Conservation (phyloP, 2,113 vertebrate genomes). For the Mixornis gularis region DNA sequence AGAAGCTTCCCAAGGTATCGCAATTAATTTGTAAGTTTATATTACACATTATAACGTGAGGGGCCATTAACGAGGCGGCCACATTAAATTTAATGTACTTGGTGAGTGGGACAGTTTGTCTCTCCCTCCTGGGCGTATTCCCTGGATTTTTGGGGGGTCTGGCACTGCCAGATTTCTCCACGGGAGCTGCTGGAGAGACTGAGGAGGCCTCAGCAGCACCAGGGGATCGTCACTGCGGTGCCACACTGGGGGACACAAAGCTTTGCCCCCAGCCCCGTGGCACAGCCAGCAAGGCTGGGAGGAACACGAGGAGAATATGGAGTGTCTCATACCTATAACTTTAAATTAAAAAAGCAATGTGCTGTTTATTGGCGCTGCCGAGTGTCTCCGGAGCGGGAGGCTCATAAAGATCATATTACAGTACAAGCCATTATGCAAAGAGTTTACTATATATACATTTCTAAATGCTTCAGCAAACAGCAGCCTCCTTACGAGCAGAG, state of each 20-base stretch:
- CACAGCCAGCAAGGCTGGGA: not conserved
- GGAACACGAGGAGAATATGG: not conserved
- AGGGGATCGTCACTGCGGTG: fast-evolving
- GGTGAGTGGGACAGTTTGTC: not conserved
- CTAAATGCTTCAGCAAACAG: conserved; percentile 71
- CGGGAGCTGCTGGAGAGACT: not conserved
- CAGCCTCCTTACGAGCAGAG: conserved; percentile 66
- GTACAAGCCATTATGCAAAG: conserved; percentile 63
- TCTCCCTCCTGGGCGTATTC: not conserved
- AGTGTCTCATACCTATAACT: conserved; percentile 56
- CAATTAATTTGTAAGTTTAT: conserved; percentile 37
- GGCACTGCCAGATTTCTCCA: no score
- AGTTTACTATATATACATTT: conserved; percentile 61
- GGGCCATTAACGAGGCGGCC: not conserved
- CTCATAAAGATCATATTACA: conserved; percentile 67
- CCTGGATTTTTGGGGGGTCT: fast-evolving
- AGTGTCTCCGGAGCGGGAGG: conserved; percentile 24
- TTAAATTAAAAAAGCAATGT: conserved; percentile 67
- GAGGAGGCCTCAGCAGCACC: fast-evolving
- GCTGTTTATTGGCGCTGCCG: conserved; percentile 43
- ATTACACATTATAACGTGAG: not conserved
- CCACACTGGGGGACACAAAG: fast-evolving
- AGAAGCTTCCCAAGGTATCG: not conserved
- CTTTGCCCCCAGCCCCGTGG: fast-evolving
- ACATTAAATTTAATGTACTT: not conserved